Conservation (phyloP, 2,888 invertebrate genomes). For the Sericinus montela region DNA sequence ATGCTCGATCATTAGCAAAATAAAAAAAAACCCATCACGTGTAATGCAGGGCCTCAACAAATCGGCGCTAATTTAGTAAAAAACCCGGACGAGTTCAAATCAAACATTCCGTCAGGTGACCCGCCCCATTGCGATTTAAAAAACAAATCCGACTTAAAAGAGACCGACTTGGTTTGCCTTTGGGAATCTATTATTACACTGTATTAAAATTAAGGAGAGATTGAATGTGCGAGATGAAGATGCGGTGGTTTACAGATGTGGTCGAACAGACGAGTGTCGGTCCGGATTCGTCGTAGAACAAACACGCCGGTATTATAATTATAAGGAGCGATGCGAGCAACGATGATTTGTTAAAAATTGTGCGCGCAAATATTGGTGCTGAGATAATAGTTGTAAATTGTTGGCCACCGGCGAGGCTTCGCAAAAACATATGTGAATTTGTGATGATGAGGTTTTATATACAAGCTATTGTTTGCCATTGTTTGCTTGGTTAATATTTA, state of each 20-base stretch:
- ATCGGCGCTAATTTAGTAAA: conserved; percentile 29
- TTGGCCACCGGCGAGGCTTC: conserved; percentile 8
- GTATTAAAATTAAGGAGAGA: neutral
- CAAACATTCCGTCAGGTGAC: conserved; percentile 23
- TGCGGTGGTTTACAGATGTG: conserved; percentile 17
- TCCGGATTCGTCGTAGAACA: conserved; percentile 26
- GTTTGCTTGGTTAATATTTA: too few relatives aligned
- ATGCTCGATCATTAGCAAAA: conserved; percentile 7
- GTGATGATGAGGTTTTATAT: neutral
- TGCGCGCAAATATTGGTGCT: conserved; percentile 32
- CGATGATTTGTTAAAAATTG: conserved; percentile 19
- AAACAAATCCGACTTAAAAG: conserved; percentile 23
- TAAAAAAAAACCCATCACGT: conserved; percentile 21
- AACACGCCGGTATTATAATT: conserved; percentile 33
- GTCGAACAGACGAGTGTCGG: conserved; percentile 12
- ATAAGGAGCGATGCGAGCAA: conserved; percentile 29
- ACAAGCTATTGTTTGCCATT: too few relatives aligned
- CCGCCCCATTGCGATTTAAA: conserved; percentile 22
- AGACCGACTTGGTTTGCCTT: conserved; percentile 17
- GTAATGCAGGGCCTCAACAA: conserved; percentile 11
- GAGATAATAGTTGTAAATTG: conserved; percentile 19
- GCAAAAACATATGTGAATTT: neutral
- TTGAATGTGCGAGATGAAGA: neutral
- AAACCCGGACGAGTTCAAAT: conserved; percentile 22
- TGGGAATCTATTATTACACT: conserved; percentile 12